Conservation (phyloP, 1,140 invertebrate genomes). For the Zaprionus capensis region DNA sequence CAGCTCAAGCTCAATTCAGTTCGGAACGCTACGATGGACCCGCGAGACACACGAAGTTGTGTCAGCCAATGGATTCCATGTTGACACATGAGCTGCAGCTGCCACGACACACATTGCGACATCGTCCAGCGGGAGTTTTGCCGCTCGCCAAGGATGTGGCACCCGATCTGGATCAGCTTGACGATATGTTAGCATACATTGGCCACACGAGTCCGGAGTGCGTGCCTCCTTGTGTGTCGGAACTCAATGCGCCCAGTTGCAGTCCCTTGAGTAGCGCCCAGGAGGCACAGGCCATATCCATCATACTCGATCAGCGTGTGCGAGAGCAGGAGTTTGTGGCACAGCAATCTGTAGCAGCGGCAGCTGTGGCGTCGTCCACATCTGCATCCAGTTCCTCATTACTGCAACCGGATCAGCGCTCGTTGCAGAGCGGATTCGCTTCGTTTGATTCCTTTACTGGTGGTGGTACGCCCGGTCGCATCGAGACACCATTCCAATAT, state of each 20-base stretch:
- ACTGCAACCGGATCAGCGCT: slow-evolving; percentile 65
- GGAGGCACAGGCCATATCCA: slow-evolving; percentile 93
- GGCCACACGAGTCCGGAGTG: slow-evolving; percentile 97
- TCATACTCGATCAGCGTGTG: slow-evolving; percentile 92
- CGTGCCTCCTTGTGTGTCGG: slow-evolving; percentile 88
- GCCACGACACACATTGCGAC: slow-evolving; percentile 88
- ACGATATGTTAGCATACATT: slow-evolving; percentile 96
- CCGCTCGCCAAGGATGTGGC: slow-evolving; percentile 93
- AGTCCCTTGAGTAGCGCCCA: slow-evolving; percentile 88
- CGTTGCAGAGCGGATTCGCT: slow-evolving; percentile 58
- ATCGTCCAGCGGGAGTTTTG: slow-evolving; percentile 89
- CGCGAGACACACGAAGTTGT: background rate
- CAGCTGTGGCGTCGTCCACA: slow-evolving; percentile 39
- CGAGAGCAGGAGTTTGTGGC: slow-evolving; percentile 90
- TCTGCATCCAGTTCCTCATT: slow-evolving; percentile 47
- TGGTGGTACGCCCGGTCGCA: slow-evolving; percentile 56
- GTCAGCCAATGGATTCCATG: slow-evolving; percentile 73
- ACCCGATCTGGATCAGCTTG: slow-evolving; percentile 95
- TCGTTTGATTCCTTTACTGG: slow-evolving; percentile 74
- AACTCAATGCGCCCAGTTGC: slow-evolving; percentile 89
- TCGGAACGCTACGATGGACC: slow-evolving; percentile 47
- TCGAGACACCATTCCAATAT: slow-evolving; percentile 88
- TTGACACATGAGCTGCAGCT: slow-evolving; percentile 53
- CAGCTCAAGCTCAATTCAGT: slow-evolving; percentile 32
- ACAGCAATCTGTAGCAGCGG: slow-evolving; percentile 62